Conservation (phyloP, 2,797 vertebrate species). For the Borostomias antarcticus region DNA sequence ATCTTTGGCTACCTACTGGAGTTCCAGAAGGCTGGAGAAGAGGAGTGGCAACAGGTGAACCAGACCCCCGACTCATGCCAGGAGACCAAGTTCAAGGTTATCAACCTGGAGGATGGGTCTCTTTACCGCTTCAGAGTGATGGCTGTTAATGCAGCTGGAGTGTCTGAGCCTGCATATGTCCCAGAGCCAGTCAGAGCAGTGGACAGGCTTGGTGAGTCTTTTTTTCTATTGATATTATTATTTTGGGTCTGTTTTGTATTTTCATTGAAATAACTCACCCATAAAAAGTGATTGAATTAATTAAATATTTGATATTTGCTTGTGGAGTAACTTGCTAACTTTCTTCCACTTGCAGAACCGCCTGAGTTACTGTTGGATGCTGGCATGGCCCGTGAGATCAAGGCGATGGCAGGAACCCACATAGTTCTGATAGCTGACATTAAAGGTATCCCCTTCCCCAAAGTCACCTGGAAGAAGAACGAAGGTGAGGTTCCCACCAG, state of each 20-base stretch:
- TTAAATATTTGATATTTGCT: not conserved
- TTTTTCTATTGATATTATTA: not conserved
- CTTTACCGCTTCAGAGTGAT: constrained; percentile 91
- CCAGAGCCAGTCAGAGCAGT: constrained; percentile 88
- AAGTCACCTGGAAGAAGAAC: constrained; percentile 94
- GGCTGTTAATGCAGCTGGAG: constrained; percentile 93
- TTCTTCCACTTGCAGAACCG: constrained; percentile 80
- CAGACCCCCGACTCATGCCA: constrained; percentile 95
- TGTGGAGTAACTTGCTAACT: not conserved
- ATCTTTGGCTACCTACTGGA: constrained; percentile 97
- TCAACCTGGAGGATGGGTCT: constrained; percentile 84
- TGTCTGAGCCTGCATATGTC: constrained; percentile 89
- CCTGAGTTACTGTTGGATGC: constrained; percentile 94
- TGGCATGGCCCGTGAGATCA: constrained; percentile 92
- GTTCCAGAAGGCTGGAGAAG: constrained; percentile 93
- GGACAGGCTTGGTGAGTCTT: constrained; percentile 91
- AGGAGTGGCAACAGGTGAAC: constrained; percentile 94
- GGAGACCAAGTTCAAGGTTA: constrained; percentile 90
- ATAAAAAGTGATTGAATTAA: not conserved
- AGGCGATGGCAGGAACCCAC: constrained; percentile 89
- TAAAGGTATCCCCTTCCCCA: constrained; percentile 93
- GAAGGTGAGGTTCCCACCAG: constrained; percentile 90
- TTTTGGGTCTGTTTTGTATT: not conserved
- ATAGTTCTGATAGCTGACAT: constrained; percentile 90
- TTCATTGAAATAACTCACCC: not conserved